Percentiles rank a stretch among this genome's conserved stretches.
phyloP scores from a whole-genome alignment of 2,797 vertebrate species.

The Clarias fuscus region DNA sequence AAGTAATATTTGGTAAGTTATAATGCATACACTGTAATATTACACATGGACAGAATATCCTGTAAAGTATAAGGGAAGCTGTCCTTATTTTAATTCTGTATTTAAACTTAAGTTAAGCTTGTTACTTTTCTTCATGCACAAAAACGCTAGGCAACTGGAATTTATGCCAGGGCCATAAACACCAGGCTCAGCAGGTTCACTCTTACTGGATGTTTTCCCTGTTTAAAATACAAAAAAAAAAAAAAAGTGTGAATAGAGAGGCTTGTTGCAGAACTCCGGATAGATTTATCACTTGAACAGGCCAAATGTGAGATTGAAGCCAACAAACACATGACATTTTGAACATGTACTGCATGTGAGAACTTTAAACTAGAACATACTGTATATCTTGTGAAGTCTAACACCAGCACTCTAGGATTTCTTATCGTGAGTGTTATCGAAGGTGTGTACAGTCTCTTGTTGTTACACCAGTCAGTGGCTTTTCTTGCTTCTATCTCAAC shows the following conservation, averaged over 20 bases:
- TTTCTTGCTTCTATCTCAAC: constrained; percentile 18
- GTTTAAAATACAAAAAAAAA: not conserved
- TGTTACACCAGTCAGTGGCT: not conserved
- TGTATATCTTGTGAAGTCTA: not conserved
- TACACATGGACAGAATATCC: not conserved
- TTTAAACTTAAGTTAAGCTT: not conserved
- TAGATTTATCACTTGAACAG: not conserved
- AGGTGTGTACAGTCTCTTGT: not conserved
- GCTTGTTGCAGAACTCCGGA: not conserved
- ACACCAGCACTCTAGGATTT: not conserved
- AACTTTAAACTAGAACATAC: not conserved
- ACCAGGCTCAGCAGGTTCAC: not conserved
- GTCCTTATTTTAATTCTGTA: not conserved
- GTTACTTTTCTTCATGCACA: not conserved
- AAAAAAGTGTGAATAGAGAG: not conserved
- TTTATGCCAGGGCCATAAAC: not conserved
- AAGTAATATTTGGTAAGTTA: constrained; percentile 7
- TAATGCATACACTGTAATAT: not conserved
- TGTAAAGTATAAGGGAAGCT: not conserved
- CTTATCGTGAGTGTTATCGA: not conserved
- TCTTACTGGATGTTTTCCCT: not conserved
- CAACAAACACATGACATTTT: not conserved
- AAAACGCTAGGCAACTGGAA: not conserved
- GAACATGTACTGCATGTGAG: too few species aligned
- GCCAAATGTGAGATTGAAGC: not conserved